Conservation (phyloP, 2,113 vertebrate species). For the Sylvilagus bachmani region DNA sequence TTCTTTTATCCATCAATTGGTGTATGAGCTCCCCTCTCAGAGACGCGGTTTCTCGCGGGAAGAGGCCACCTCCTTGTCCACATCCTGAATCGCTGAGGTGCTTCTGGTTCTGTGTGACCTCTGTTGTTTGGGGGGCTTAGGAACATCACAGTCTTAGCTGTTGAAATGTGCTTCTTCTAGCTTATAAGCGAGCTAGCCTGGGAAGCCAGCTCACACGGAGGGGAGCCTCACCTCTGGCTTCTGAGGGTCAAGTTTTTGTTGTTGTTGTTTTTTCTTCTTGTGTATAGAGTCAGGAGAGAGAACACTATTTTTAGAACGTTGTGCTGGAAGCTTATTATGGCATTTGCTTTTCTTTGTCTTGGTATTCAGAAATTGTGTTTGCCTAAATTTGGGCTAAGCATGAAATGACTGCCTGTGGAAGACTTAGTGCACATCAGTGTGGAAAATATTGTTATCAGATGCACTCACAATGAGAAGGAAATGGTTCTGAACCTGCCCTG, state of each 20-base stretch:
- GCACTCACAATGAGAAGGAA: conserved; percentile 32
- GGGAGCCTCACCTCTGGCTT: background rate
- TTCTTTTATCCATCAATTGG: no score
- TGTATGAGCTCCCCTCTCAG: background rate
- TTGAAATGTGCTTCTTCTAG: background rate
- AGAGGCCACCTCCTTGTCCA: background rate
- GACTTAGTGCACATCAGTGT: background rate
- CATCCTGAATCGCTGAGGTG: background rate
- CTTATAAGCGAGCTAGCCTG: background rate
- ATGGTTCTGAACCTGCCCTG: conserved; percentile 11
- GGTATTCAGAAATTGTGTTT: conserved; percentile 57
- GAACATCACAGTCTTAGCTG: background rate
- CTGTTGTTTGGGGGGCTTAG: background rate
- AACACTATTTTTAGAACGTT: conserved; percentile 53
- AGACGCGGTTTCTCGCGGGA: background rate
- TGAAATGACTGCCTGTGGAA: conserved; percentile 60
- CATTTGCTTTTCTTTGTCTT: conserved; percentile 72
- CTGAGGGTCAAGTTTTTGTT: background rate
- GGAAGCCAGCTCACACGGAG: background rate
- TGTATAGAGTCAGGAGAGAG: background rate
- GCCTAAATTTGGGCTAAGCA: conserved; percentile 48
- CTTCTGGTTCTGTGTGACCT: background rate
- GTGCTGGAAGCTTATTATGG: conserved; percentile 68
- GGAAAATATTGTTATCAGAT: conserved; percentile 56
- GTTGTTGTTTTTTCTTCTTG: background rate